Evolutionary conservation across 2,888 invertebrate species (phyloP), one percentile per base, ranked within the genome.

Genomic region (Pachycephus smyrnensis): DNA sequence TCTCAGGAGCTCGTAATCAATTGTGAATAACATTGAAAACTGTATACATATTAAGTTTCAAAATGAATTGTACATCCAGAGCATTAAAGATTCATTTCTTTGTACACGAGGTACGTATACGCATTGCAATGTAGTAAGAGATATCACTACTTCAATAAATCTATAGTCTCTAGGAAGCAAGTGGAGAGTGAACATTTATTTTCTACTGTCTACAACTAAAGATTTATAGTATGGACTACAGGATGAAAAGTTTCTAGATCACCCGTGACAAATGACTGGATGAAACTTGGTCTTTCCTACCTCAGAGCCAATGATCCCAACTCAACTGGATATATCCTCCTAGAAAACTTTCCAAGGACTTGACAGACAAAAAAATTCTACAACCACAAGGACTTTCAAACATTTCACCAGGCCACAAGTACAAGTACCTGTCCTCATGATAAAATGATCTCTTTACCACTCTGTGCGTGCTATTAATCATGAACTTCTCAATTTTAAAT

Each of bases 61-160:
- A 71, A 71, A 33, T 71, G 30, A 55, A 55, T 71, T 71, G 71
- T 71, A 71, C 71, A 71, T 71, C 71, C 4, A 31, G 32, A 71
- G 71, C 31, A 71, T 55, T 33, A 33, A 71, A 31, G 30, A 31
- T 31, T 31, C 32, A 0, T 32, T 31, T 71, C 55, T 32, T 71
- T 71, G 71, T 33, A 71, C 71, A 33, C 71, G 31, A 31, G 71
- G 71, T 33, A 33, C 32, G 71, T 23, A 33, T 33, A 33, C 71
- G 71, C 71, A 33, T 32, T 71, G 71, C 71, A 71, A 33, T 33
- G 71, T 33, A 32, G 71, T 30, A 71, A 69, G 30, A 69, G 12
- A 71, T 71, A 32, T 71, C 33, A 71, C 32, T 71, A 71, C 71
- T 71, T 33, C 71, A 71, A 71, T 71, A 71, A 71, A 71, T 71